Evolutionary conservation across 2,113 vertebrate genomes (phyloP).

Genomic region (Paraplagusia blochii): DNA sequence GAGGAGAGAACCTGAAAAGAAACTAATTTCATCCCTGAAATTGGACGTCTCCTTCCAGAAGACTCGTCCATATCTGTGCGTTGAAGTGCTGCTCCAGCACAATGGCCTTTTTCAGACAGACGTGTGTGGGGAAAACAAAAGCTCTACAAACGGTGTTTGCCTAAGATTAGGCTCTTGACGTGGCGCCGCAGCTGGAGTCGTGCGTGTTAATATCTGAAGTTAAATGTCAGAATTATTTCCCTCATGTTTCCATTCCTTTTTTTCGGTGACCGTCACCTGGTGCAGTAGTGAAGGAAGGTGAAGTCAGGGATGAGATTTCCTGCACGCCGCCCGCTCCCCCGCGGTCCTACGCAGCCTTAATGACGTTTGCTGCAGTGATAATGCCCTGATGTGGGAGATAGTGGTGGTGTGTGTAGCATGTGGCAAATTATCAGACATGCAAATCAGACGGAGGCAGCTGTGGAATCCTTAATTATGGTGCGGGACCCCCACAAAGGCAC

Average conservation of each 20-base stretch:
- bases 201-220: too few species aligned
- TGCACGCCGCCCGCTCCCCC: slow-evolving; percentile 47
- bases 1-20: too few species aligned
- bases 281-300: slow-evolving; percentile 1
- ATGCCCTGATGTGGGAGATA: slow-evolving; percentile 67
- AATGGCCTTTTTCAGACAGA: too few species aligned
- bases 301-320: slow-evolving; percentile 42
- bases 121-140: too few species aligned
- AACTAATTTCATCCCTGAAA: too few species aligned
- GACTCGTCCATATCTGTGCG: too few species aligned
- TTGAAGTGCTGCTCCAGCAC: too few species aligned
- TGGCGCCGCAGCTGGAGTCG: too few species aligned
- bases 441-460: slow-evolving; percentile 74
- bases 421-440: slow-evolving; percentile 77
- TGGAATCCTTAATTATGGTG: slow-evolving; percentile 73
- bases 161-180: too few species aligned
- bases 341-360: slow-evolving; percentile 52
- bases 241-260: neutral
- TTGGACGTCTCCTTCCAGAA: too few species aligned
- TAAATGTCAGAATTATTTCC: neutral
- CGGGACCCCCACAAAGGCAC: slow-evolving; percentile 66
- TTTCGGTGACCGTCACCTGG: neutral
- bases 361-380: slow-evolving; percentile 61
- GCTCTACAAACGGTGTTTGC: too few species aligned
- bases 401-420: slow-evolving; percentile 63